phyloP scores from a whole-genome alignment of 1,140 invertebrate species.

The Aplysia californica region DNA sequence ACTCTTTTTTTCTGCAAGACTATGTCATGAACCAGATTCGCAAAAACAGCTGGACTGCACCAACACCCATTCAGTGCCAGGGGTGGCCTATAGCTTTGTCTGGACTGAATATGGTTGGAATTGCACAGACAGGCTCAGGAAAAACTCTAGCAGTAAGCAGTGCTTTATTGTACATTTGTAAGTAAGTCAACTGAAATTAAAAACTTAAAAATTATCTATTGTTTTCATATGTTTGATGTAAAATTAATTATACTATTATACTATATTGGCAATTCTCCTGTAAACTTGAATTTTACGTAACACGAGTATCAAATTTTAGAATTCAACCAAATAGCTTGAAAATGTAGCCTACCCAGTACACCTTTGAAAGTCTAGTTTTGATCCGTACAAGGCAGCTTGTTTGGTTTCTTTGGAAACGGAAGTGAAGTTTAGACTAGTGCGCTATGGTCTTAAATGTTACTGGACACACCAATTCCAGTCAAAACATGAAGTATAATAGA shows the following conservation, averaged over 20 bases:
- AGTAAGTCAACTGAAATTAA: neutral
- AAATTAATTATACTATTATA: neutral
- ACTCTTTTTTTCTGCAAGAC: slow-evolving; percentile 55
- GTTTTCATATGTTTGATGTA: neutral
- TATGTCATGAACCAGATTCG: slow-evolving; percentile 64
- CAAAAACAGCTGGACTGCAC: slow-evolving; percentile 76
- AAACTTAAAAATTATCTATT: neutral
- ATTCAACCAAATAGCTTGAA: no score
- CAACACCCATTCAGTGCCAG: slow-evolving; percentile 78
- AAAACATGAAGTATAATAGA: no score
- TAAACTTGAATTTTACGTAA: no score
- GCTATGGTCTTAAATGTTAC: no score
- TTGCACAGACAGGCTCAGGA: slow-evolving; percentile 71
- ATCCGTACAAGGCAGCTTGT: no score
- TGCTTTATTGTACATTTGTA: neutral
- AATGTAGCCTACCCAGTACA: no score
- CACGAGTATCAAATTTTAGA: no score
- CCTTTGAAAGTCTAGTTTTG: no score
- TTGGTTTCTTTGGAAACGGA: no score
- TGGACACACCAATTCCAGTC: no score
- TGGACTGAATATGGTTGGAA: slow-evolving; percentile 83
- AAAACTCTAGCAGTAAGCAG: slow-evolving; percentile 68
- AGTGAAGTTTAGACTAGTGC: no score
- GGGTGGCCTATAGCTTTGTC: slow-evolving; percentile 91
- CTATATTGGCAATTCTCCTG: neutral